A percentile compares a stretch with the other conserved stretches of the same genome.
Evolutionary conservation across 2,113 vertebrate genomes (phyloP).

Genomic region (Burhinus oedicnemus): DNA sequence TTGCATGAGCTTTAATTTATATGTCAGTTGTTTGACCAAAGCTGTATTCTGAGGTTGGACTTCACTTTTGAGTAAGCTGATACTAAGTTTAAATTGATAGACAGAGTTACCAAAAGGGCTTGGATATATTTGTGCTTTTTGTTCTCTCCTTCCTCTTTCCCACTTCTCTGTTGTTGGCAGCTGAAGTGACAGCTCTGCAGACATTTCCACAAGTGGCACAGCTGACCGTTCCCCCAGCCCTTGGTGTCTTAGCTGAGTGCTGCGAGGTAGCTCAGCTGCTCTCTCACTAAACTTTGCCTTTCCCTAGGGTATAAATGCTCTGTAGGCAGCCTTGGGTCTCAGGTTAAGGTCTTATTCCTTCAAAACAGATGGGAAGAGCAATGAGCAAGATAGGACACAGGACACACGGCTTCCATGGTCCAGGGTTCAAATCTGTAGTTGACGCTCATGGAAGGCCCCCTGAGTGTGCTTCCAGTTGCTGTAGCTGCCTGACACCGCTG

Average conservation of each 20-base stretch:
- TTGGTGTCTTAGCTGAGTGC: not conserved
- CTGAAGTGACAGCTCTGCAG: not conserved
- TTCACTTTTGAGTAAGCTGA: not conserved
- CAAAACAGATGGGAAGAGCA: not conserved
- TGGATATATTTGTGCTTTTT: not conserved
- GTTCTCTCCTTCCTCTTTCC: not conserved
- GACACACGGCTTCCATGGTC: not conserved
- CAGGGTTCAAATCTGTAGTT: not conserved
- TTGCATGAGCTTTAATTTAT: not conserved
- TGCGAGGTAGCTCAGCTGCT: not conserved
- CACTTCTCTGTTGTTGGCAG: not conserved
- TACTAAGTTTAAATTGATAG: not conserved
- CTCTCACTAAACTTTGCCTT: not conserved
- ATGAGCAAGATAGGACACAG: not conserved
- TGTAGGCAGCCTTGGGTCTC: not conserved
- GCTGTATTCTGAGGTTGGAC: not conserved
- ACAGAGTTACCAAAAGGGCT: not conserved
- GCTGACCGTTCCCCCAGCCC: not conserved
- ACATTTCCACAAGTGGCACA: not conserved
- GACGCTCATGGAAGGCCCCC: not conserved
- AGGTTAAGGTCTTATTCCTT: not conserved
- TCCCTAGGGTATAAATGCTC: not conserved
- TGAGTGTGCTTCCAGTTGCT: not conserved
- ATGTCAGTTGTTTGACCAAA: not conserved
- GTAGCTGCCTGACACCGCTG: not conserved